Conservation (phyloP, 2,797 vertebrate species). For the Gymnodraco acuticeps region DNA sequence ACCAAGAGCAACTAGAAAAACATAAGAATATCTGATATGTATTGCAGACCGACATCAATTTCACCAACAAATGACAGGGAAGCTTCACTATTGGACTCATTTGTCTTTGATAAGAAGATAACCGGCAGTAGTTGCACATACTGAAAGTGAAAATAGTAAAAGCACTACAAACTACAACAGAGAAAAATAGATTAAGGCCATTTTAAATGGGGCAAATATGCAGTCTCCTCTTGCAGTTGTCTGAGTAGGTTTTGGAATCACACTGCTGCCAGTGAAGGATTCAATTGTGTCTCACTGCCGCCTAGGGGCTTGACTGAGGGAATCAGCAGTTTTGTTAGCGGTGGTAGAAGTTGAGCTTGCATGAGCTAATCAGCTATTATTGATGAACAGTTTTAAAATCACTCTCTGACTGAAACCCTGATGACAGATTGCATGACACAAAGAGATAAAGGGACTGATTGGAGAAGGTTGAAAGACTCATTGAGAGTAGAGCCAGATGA, state of each 20-base stretch:
- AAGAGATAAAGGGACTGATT: background rate
- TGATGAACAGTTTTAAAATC: conserved; percentile 11
- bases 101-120: background rate
- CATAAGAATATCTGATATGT: background rate
- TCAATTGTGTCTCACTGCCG: background rate
- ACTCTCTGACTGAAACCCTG: background rate
- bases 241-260: background rate
- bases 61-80: conserved; percentile 4
- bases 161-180: background rate
- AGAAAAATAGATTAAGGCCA: background rate
- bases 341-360: conserved; percentile 5
- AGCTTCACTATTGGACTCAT: background rate
- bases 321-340: background rate
- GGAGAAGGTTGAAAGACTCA: background rate
- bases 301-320: background rate
- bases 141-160: background rate
- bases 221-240: background rate
- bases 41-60: conserved; percentile 1
- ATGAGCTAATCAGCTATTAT: conserved; percentile 4
- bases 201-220: conserved; percentile 1
- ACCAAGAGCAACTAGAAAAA: conserved; percentile 1
- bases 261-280: background rate
- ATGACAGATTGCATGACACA: conserved; percentile 8
- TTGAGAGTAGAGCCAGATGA: background rate
- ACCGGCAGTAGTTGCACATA: background rate